These are phyloP conservation scores for Alexandromys fortis DNA, from an alignment of 2,113 vertebrate genomes.

Conservation along the genomic window DNA sequence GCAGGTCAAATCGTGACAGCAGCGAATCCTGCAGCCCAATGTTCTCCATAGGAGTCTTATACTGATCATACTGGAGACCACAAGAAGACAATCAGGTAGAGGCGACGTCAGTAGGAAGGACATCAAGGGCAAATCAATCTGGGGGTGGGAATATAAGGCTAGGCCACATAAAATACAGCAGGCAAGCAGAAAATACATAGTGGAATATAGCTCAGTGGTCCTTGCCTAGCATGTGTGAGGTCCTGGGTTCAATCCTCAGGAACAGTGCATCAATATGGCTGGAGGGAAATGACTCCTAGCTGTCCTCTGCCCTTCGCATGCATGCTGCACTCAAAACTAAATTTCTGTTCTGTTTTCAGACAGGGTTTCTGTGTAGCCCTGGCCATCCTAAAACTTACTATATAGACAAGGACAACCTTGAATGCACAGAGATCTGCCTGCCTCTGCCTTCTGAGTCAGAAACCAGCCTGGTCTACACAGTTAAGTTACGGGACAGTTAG, in stretches of 20 bases:
- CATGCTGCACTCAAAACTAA: background rate
- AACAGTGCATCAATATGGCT: background rate
- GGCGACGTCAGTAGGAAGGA: background rate
- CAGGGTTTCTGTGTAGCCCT: background rate
- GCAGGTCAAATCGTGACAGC: slow-evolving; percentile 96
- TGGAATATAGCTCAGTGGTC: background rate
- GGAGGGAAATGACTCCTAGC: background rate
- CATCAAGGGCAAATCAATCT: background rate
- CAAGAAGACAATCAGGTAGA: rapidly evolving
- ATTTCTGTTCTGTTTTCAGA: background rate
- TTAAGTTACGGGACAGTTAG: background rate
- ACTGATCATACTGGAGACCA: slow-evolving; percentile 94
- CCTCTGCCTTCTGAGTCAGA: background rate
- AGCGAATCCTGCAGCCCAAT: slow-evolving; percentile 98
- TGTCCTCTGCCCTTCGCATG: background rate
- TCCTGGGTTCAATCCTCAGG: background rate
- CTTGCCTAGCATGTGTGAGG: background rate
- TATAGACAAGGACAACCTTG: background rate
- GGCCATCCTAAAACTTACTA: background rate
- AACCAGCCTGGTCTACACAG: background rate
- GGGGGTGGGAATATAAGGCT: background rate
- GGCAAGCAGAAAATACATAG: background rate
- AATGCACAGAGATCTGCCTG: background rate
- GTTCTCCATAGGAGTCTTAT: slow-evolving; percentile 99
- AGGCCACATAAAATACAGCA: background rate